Conservation (phyloP, 2,113 vertebrate species). For the Dasyurus viverrinus region DNA sequence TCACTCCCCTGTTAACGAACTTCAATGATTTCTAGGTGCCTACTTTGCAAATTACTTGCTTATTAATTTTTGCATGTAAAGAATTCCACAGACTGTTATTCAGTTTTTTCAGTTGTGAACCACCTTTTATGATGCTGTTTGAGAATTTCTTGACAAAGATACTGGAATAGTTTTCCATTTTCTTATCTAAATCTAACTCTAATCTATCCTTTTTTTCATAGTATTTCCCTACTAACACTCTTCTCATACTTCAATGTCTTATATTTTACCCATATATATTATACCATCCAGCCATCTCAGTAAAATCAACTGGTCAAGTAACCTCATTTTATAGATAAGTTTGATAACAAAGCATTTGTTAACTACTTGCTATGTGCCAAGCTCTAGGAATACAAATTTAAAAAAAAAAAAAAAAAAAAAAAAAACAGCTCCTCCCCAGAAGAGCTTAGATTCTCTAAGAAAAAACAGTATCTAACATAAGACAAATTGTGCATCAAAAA, state of each 20-base stretch:
- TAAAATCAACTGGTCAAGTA: background rate
- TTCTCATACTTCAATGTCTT: background rate
- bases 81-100: background rate
- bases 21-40: background rate
- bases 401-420: background rate
- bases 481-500: background rate
- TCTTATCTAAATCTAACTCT: background rate
- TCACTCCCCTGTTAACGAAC: background rate
- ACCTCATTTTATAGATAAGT: background rate
- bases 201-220: background rate
- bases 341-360: background rate
- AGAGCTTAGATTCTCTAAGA: background rate
- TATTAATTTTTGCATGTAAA: background rate
- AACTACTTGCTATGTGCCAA: background rate
- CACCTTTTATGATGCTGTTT: background rate
- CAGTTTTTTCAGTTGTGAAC: background rate
- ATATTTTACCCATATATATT: background rate
- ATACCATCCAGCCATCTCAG: background rate
- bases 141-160: background rate
- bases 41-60: background rate
- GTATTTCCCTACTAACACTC: background rate
- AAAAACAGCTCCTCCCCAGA: background rate
- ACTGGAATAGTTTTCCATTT: background rate
- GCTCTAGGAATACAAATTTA: background rate
- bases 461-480: background rate